Conservation (phyloP, 2,113 vertebrate genomes). For the Lagopus leucura region DNA sequence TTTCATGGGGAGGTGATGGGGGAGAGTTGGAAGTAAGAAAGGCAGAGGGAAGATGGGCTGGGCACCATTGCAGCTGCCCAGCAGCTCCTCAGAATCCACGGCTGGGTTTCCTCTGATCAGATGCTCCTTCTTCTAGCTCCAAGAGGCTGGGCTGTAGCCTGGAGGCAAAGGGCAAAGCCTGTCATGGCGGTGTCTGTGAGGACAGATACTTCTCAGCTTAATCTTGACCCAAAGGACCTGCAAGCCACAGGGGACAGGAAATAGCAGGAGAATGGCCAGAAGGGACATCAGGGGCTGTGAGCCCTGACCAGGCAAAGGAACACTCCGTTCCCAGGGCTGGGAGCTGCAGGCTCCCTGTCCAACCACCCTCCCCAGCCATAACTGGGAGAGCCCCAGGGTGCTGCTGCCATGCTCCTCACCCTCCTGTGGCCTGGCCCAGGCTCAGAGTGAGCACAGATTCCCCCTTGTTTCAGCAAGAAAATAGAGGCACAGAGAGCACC, state of each 20-base stretch:
- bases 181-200: neutral
- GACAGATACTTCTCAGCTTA: neutral
- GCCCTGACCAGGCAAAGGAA: accelerated
- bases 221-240: neutral
- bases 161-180: neutral
- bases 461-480: conserved; percentile 53
- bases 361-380: neutral
- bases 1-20: neutral
- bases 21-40: neutral
- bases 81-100: neutral
- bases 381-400: neutral
- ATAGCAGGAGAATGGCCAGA: neutral
- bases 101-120: neutral
- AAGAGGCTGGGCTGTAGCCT: neutral
- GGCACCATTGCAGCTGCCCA: neutral
- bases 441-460: conserved; percentile 36
- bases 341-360: neutral
- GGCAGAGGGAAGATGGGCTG: neutral
- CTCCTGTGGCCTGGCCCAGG: neutral
- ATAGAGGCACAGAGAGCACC: neutral
- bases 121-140: neutral
- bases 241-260: neutral
- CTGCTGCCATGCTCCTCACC: neutral
- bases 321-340: neutral
- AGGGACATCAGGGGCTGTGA: neutral